Evolutionary conservation across 2,113 vertebrate species (phyloP).

Genomic region (Nothobranchius kuhntae): DNA sequence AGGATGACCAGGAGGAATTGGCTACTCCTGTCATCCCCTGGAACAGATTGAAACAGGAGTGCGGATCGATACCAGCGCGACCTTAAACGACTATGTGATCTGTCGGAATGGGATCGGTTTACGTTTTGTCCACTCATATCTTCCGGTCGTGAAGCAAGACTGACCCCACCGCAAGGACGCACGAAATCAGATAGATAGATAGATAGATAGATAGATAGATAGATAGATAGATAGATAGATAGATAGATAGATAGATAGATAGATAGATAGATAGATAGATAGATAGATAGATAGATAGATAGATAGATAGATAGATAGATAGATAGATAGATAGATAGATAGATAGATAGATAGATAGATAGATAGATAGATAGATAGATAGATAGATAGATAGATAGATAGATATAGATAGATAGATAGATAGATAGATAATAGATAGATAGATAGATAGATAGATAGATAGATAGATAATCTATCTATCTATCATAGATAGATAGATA

Average conservation of each 20-base stretch:
- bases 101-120: conserved; percentile 55
- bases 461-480: no score
- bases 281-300: conserved; percentile 22
- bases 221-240: conserved; percentile 23
- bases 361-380: no score
- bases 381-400: no score
- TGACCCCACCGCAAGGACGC: conserved; percentile 49
- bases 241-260: conserved; percentile 21
- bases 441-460: no score
- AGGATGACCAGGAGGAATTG: conserved; percentile 50
- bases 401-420: no score
- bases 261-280: conserved; percentile 21
- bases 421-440: no score
- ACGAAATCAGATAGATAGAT: conserved; percentile 21
- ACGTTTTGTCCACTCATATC: conserved; percentile 50
- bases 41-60: conserved; percentile 3
- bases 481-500: no score
- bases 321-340: no score
- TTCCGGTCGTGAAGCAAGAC: conserved; percentile 34
- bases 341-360: no score
- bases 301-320: conserved; percentile 4
- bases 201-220: conserved; percentile 18
- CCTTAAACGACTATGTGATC: conserved; percentile 65
- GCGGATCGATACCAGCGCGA: conserved; percentile 53
- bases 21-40: conserved; percentile 14